These are phyloP conservation scores for Nasua narica DNA, from an alignment of 2,797 vertebrate species.

Conservation along the genomic window DNA sequence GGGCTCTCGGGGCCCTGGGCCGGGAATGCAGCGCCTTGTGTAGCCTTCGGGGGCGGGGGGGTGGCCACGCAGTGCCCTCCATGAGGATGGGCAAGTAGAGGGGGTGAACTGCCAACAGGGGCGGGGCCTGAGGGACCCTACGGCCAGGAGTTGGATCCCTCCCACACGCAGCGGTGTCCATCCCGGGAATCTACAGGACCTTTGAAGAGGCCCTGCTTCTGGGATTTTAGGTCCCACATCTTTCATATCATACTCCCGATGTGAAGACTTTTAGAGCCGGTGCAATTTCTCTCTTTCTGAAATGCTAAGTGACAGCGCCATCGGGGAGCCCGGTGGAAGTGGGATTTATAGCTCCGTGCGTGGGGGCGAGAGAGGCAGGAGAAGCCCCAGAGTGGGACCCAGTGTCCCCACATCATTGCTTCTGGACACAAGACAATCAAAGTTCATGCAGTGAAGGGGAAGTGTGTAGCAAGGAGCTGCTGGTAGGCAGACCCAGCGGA, in stretches of 20 bases:
- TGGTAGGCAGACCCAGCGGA: neutral
- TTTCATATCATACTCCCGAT: neutral
- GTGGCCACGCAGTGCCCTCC: accelerated
- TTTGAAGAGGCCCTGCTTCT: neutral
- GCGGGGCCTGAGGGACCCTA: neutral
- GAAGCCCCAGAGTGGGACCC: constrained; percentile 15
- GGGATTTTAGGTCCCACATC: neutral
- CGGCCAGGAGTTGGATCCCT: accelerated
- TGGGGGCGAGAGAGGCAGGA: neutral
- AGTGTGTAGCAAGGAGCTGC: neutral
- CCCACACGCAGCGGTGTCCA: accelerated
- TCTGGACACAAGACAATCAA: constrained; percentile 39
- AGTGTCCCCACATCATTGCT: constrained; percentile 52
- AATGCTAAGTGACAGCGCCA: neutral
- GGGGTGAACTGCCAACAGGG: accelerated
- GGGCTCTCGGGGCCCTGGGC: neutral
- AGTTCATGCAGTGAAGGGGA: neutral
- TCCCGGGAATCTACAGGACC: neutral
- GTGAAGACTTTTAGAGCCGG: neutral
- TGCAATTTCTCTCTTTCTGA: neutral
- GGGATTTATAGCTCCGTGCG: neutral
- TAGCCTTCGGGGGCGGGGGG: neutral
- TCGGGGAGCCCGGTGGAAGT: neutral
- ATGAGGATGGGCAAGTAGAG: neutral
- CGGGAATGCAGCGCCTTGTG: accelerated